Conservation (phyloP, 1,140 invertebrate genomes). For the Drosophila ananassae region DNA sequence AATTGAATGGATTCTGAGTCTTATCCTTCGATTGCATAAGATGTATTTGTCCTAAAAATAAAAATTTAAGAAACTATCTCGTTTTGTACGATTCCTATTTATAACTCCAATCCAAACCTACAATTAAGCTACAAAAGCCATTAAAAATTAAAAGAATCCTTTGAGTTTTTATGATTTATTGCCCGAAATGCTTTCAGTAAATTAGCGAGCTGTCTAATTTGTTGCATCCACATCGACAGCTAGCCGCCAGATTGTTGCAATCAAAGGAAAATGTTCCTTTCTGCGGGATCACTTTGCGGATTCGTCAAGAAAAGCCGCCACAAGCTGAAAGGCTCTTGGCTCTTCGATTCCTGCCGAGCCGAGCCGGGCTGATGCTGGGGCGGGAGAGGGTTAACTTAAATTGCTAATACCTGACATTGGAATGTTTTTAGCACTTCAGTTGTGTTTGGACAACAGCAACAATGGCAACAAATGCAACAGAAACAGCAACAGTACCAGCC, state of each 20-base stretch:
- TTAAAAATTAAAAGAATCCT: not conserved
- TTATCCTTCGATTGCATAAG: not conserved
- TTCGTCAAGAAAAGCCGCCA: conserved; percentile 34
- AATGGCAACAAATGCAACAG: conserved; percentile 58
- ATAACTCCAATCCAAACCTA: not conserved
- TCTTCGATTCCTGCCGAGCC: conserved; percentile 1
- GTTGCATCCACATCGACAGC: conserved; percentile 43
- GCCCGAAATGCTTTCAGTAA: conserved; percentile 37
- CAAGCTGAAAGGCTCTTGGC: not conserved
- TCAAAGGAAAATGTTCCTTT: conserved; percentile 47
- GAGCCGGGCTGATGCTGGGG: not conserved
- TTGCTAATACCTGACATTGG: conserved; percentile 82
- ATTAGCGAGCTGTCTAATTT: conserved; percentile 51
- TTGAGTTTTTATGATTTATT: conserved; percentile 37
- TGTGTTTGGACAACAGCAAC: conserved; percentile 80
- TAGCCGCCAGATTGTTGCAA: conserved; percentile 38
- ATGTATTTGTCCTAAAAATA: too few species aligned
- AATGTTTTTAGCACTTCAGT: conserved; percentile 81
- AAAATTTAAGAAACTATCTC: too few species aligned
- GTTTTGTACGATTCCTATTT: not conserved
- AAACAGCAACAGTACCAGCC: conserved; percentile 20
- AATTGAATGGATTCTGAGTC: too few species aligned
- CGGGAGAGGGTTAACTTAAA: conserved; percentile 61
- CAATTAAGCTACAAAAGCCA: not conserved
- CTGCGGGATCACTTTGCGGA: conserved; percentile 33